Evolutionary conservation across 2,113 vertebrate species (phyloP), one percentile per base, ranked within the genome.

Genomic region (Accipiter cooperii): DNA sequence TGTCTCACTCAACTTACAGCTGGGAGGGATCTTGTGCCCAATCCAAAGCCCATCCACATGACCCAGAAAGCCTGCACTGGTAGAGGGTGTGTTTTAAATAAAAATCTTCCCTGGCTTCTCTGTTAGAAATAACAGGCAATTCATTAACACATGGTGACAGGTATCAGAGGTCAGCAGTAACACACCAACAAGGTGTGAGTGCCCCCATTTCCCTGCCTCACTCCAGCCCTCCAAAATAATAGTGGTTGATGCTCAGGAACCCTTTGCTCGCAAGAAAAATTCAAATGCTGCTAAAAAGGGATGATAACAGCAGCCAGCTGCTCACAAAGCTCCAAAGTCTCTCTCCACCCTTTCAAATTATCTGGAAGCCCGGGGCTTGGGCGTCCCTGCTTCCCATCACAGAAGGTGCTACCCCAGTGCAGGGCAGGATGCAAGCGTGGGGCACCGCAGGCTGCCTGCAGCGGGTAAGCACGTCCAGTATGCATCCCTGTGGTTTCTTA

Each of bases 381-480:
- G 5, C 7, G 7, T 61, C 40, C 46, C 60, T 81, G 44, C 49
- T 63, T 36, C 11, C 34, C 47, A 42, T 6, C 8, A 2, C 64
- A 65, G 73, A 25, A 58, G n/a, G 38, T 87, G 87, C 38, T 57
- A 51, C 22, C 20, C 60, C 3, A 1, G 54, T 2, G 4, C 34
- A 28, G 31, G 17, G 46, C 22, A 28, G 2, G 14, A 31, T 7
- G 24, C 46, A 25, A 69, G 55, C 44, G 2, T 2, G 3, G 33
- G 44, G 69, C 58, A n/a, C 12, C 0, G 0, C 5, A 1, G 57
- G 61, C 84, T 73, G 63, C 31, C 61, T 0, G 0, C 42, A 77
- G 38, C 0, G 0, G 21, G 8, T 49, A 38, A 79, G 40, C 0
- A 0, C 1, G 1, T 60, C 52, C 36, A 7, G 0, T 33, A 29